Evolutionary conservation across 1,140 invertebrate species (phyloP).

Genomic region (Ceratosolen fusciceps): DNA sequence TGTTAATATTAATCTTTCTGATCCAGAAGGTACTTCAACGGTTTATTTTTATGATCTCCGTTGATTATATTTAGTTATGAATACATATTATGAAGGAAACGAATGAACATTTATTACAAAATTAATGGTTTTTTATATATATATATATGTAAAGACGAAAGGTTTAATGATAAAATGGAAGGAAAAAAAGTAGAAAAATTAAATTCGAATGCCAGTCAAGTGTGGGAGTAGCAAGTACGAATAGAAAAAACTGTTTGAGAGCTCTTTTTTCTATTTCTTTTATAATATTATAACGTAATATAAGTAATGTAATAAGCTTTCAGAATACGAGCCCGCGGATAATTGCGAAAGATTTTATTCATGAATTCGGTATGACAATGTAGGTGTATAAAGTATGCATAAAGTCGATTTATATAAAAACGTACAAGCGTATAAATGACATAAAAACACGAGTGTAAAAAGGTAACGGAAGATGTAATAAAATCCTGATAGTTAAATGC

Average conservation of each 20-base stretch:
- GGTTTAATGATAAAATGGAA: background rate
- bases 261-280: no score
- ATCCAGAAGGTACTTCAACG: no score
- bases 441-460: background rate
- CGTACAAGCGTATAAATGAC: background rate
- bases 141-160: conserved; percentile 2
- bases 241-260: no score
- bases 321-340: no score
- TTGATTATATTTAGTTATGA: no score
- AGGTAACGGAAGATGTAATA: background rate
- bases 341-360: conserved; percentile 1
- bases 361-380: background rate
- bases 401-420: background rate
- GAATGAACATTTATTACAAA: background rate
- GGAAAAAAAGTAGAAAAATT: background rate
- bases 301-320: no score
- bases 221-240: background rate
- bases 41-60: no score
- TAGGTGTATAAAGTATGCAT: background rate
- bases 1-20: no score
- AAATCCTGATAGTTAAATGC: background rate
- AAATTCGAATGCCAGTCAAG: background rate
- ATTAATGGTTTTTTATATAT: background rate
- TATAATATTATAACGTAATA: no score
- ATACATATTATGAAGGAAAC: background rate